Conservation (phyloP, 2,888 invertebrate species). For the Alsophila aescularia region DNA sequence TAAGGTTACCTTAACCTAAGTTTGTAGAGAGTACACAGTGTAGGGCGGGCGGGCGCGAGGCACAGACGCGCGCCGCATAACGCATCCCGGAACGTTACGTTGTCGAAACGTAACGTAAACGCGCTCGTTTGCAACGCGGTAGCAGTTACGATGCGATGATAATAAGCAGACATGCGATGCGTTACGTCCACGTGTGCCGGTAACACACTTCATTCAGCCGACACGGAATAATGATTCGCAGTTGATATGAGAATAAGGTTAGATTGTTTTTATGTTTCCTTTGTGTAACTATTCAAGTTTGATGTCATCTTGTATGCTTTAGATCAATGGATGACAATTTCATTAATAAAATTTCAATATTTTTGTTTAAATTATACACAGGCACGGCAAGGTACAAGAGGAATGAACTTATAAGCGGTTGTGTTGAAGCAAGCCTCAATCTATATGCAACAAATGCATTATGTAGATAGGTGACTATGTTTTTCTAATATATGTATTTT, state of each 20-base stretch:
- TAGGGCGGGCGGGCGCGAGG: constrained; percentile 66
- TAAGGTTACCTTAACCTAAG: constrained; percentile 47
- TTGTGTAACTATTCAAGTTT: no score
- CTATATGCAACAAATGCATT: no score
- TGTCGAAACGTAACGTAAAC: constrained; percentile 36
- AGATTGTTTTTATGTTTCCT: constrained; percentile 11
- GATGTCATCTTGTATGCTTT: background rate
- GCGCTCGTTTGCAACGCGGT: constrained; percentile 42
- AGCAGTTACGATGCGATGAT: constrained; percentile 47
- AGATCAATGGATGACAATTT: no score
- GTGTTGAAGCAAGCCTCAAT: no score
- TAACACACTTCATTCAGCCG: constrained; percentile 37
- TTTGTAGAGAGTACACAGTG: constrained; percentile 48
- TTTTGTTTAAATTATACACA: no score
- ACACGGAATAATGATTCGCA: constrained; percentile 25
- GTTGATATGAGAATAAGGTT: constrained; percentile 42
- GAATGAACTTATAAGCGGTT: no score
- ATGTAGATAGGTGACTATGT: no score
- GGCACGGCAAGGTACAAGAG: no score
- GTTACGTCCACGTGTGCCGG: constrained; percentile 45
- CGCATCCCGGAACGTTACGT: constrained; percentile 26
- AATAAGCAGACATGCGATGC: constrained; percentile 59
- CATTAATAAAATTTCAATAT: no score
- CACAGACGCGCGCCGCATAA: constrained; percentile 45
- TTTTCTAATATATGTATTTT: no score